Percentiles rank a stretch among this genome's conserved stretches.
phyloP scores from a whole-genome alignment of 2,113 vertebrate genomes.

The Nesogale talazaci region DNA sequence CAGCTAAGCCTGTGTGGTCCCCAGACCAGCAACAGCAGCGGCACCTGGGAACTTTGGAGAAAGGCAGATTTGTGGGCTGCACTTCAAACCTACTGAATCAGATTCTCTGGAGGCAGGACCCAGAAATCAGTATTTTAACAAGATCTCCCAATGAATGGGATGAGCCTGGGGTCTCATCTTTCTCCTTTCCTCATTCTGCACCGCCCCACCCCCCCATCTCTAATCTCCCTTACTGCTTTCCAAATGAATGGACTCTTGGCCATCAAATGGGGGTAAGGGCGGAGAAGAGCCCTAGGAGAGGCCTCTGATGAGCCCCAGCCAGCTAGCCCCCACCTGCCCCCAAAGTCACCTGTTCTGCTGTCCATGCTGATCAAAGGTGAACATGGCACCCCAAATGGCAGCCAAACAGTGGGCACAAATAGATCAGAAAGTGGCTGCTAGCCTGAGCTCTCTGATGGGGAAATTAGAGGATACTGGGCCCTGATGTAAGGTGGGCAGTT shows the following conservation, averaged over 20 bases:
- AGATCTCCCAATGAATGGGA: neutral
- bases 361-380: neutral
- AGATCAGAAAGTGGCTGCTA: neutral
- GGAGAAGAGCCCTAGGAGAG: neutral
- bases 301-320: neutral
- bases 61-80: neutral
- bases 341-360: neutral
- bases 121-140: conserved; percentile 15
- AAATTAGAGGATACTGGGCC: neutral
- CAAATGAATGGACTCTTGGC: neutral
- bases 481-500: neutral
- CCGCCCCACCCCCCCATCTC: neutral
- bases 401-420: neutral
- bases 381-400: neutral
- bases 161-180: no score
- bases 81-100: neutral
- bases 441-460: neutral
- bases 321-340: neutral
- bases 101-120: neutral
- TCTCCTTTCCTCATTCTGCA: neutral
- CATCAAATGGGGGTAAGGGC: neutral
- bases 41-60: neutral
- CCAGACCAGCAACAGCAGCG: neutral
- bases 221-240: neutral
- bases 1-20: neutral